Evolutionary conservation across 2,888 invertebrate species (phyloP), one percentile per base, ranked within the genome.

Genomic region (Trichopoda pennipes): DNA sequence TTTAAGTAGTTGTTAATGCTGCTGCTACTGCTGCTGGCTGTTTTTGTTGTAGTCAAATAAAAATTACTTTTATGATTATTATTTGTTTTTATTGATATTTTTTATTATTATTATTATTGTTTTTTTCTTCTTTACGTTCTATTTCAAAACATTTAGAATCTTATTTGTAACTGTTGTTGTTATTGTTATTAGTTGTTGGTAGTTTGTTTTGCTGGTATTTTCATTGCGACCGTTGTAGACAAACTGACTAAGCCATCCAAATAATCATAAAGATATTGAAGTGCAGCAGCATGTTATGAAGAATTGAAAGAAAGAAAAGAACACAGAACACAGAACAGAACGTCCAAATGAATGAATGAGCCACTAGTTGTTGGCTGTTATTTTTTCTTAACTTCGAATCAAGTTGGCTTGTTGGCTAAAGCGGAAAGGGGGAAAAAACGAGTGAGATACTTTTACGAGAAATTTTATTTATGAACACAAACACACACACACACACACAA

Each of bases 61-160:
- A 82, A 64, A 84, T 84, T 81, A 83, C 74, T 85, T 84, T 86
- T 86, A 84, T 66, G 80, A 56, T 81, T 70, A 81, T 81, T 81
- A 81, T 81, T 70, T 78, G 75, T 75, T 79, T 70, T 82, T 79
- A 82, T 82, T 79, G 78, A 68, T 69, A 58, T 68, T 61, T n/a
- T 55, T 68, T 77, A 79, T 79, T 68, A 32, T 79, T 60, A 60
- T 68, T 51, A 35, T 69, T 69, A 68, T 61, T 68, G 19, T 56
- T 74, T 17, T 63, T 21, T 66, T 6, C 55, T 35, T 28, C 47
- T 58, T 58, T 73, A 63, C 81, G 64, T 60, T 70, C 47, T 70
- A 70, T 78, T 35, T 73, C 61, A 64, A 35, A 68, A 61, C 49
- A 42, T 60, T 14, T 32, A 80, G 68, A 58, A 64, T 69, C 16